Evolutionary conservation across 2,797 vertebrate species (phyloP), one percentile per base, ranked within the genome.

Genomic region (Microctenopoma stevenorrisi): DNA sequence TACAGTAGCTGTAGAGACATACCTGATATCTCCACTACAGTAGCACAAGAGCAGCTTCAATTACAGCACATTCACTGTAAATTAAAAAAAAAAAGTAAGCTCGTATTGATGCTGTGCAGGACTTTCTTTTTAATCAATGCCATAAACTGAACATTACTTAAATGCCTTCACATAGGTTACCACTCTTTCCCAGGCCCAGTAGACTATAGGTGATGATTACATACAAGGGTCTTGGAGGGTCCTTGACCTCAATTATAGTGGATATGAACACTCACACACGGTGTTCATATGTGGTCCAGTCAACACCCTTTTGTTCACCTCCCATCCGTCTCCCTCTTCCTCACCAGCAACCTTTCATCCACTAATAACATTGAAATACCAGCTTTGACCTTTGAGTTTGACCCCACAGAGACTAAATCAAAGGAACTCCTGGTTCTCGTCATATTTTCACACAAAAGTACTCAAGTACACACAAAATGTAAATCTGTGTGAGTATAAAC

Each of bases 351-450:
- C 83, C 76, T 89, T 91, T 93, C 75, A 87, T 84, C 69, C 76
- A 18, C 79, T 90, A 88, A 88, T 90, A 86, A 76, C 56, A 73
- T 73, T 82, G 83, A 82, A 84, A 91, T 73, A 63, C 79, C 85
- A 59, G 76, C 59, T 50, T 1, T 72, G 86, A 89, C 86, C 88
- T 70, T 13, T 61, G 57, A 76, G 67, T 69, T 48, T 72, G 68
- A 48, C 75, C 74, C 12, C 13, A 0, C 8, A 2, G 7, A 63
- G 43, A 57, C 44, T 1, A 33, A 69, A 67, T 28, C 37, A 42
- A 40, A 15, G 25, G 33, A 14, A 16, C 52, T 54, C 54, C 3
- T 61, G 44, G n/a, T 28, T 1, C 53, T 51, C 18, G 6, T 74
- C 30, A 48, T 16, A 40, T 6, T 3, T 40, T 42, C 53, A 68